These are phyloP conservation scores for Halcyon leucocephala DNA, from an alignment of 2,797 vertebrate genomes.

Conservation along the genomic window DNA sequence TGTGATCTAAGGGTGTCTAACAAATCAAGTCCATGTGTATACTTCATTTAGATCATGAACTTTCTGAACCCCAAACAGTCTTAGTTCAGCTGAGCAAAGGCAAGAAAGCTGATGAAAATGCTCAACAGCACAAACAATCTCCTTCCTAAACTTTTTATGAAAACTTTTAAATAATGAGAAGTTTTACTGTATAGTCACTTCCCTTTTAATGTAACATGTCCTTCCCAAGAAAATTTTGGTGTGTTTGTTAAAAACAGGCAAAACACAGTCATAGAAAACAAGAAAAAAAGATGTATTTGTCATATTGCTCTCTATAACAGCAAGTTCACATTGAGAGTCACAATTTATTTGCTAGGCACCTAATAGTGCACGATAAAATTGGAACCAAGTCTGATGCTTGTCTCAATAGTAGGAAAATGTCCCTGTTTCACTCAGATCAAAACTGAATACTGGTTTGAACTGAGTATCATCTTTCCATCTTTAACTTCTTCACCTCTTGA, in stretches of 20 bases:
- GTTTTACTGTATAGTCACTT: neutral
- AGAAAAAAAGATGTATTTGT: neutral
- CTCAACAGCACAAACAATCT: neutral
- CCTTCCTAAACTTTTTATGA: neutral
- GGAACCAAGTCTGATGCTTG: neutral
- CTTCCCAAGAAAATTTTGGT: neutral
- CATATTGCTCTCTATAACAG: neutral
- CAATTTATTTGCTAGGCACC: neutral
- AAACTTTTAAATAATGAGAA: neutral
- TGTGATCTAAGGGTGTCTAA: neutral
- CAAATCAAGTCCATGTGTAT: neutral
- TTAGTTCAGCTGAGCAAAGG: neutral
- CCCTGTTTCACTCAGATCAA: neutral
- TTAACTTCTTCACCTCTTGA: neutral
- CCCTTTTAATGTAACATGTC: neutral
- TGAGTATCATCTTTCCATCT: neutral
- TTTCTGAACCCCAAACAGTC: neutral
- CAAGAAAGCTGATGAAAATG: neutral
- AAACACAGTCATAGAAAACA: neutral
- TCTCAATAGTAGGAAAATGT: neutral
- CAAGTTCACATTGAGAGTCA: neutral
- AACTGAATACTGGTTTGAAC: neutral
- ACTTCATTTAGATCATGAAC: rapidly evolving
- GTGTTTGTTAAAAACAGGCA: neutral
- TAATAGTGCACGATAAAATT: neutral